Conservation (phyloP, 2,113 vertebrate genomes). For the Lipophrys pholis region DNA sequence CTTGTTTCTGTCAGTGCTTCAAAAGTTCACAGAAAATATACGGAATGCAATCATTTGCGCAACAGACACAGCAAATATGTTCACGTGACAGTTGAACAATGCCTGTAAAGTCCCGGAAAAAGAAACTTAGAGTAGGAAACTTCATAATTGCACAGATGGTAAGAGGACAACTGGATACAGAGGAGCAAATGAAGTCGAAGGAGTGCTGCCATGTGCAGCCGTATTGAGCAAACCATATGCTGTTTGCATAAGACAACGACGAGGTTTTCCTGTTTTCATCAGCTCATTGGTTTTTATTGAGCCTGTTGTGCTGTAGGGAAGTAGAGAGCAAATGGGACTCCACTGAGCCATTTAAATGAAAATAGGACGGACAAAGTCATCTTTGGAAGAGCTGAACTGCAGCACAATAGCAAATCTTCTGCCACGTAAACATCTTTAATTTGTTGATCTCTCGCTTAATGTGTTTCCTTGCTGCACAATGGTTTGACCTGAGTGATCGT, state of each 20-base stretch:
- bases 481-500: slow-evolving; percentile 46
- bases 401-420: slow-evolving; percentile 64
- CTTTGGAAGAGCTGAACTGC: slow-evolving; percentile 66
- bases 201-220: slow-evolving; percentile 62
- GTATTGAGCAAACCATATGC: slow-evolving; percentile 70
- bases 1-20: too few species aligned
- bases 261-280: slow-evolving; percentile 64
- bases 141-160: slow-evolving; percentile 75
- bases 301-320: slow-evolving; percentile 75
- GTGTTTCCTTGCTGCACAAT: slow-evolving; percentile 42
- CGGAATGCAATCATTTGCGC: too few species aligned
- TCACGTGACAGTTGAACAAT: background rate
- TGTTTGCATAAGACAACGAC: slow-evolving; percentile 68
- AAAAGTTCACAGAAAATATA: background rate
- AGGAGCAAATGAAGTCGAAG: slow-evolving; percentile 64
- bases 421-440: slow-evolving; percentile 38
- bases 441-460: slow-evolving; percentile 50
- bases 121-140: slow-evolving; percentile 66
- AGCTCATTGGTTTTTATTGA: slow-evolving; percentile 83
- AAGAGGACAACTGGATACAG: slow-evolving; percentile 56
- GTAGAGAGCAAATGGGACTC: slow-evolving; percentile 71
- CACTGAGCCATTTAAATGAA: slow-evolving; percentile 76
- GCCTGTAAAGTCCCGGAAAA: slow-evolving; percentile 32
- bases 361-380: slow-evolving; percentile 83
- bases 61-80: background rate